These are phyloP conservation scores for Liasis olivaceus DNA, from an alignment of 2,797 vertebrate species.

Conservation along the genomic window DNA sequence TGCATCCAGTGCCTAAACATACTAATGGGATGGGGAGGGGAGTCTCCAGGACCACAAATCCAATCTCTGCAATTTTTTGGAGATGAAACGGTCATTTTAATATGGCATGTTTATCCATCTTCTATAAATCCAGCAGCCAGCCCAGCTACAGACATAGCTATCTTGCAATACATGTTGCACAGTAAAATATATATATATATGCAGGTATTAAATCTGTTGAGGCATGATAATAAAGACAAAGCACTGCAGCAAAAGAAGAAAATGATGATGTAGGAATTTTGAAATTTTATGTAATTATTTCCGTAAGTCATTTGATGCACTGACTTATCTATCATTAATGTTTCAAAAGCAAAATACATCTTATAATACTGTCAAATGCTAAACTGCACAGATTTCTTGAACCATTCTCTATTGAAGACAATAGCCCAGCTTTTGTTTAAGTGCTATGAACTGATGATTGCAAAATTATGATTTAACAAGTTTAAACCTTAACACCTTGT, in stretches of 20 bases:
- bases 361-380: neutral
- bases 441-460: neutral
- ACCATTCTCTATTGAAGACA: neutral
- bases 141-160: neutral
- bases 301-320: neutral
- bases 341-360: neutral
- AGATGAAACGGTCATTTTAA: neutral
- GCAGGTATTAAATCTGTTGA: neutral
- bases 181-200: neutral
- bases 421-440: neutral
- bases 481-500: neutral
- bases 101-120: neutral
- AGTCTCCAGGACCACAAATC: neutral
- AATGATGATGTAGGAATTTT: neutral
- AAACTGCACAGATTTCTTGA: neutral
- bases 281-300: neutral
- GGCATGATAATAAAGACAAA: neutral
- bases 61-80: neutral
- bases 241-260: neutral
- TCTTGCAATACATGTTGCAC: neutral
- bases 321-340: constrained; percentile 6
- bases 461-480: neutral
- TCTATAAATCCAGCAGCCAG: neutral
- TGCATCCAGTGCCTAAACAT: neutral
- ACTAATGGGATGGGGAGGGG: neutral